phyloP scores from a whole-genome alignment of 2,888 invertebrate species.

The Dusona sp. region DNA sequence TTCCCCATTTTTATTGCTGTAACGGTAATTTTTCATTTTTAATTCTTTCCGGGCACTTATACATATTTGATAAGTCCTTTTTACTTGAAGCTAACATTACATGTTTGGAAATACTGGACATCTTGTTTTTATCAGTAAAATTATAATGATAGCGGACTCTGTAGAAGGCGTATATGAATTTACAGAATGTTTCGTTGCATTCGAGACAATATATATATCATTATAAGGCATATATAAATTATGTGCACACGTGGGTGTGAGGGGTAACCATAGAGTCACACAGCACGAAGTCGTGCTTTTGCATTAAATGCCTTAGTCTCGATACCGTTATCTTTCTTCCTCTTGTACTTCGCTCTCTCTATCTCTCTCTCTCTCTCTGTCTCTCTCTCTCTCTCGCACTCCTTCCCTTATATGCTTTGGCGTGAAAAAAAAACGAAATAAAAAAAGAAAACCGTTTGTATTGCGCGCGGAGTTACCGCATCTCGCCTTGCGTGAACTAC shows the following conservation, averaged over 20 bases:
- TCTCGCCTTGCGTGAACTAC: slow-evolving; percentile 68
- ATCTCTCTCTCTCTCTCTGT: slow-evolving; percentile 35
- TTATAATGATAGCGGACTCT: background rate
- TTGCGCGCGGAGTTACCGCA: slow-evolving; percentile 68
- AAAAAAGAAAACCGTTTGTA: slow-evolving; percentile 63
- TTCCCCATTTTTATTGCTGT: too few species aligned
- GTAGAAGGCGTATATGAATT: slow-evolving; percentile 37
- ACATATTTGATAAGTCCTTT: background rate
- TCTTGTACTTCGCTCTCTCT: slow-evolving; percentile 16
- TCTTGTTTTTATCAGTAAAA: slow-evolving; percentile 36
- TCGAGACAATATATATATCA: slow-evolving; percentile 7
- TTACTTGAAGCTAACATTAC: background rate
- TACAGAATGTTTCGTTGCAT: slow-evolving; percentile 22
- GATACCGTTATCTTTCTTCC: slow-evolving; percentile 13
- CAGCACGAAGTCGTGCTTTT: slow-evolving; percentile 51
- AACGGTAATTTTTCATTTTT: too few species aligned
- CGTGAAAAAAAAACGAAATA: slow-evolving; percentile 57
- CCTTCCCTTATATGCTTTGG: slow-evolving; percentile 42
- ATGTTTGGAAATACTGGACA: slow-evolving; percentile 4
- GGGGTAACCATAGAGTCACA: slow-evolving; percentile 38
- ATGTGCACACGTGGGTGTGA: slow-evolving; percentile 12
- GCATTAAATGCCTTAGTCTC: slow-evolving; percentile 58
- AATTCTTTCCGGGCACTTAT: too few species aligned
- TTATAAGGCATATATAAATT: background rate
- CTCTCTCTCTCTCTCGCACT: slow-evolving; percentile 19